Base-by-base conservation (phyloP, 2,113 vertebrate species). In the Coptodon bakossiorum region DNA sequence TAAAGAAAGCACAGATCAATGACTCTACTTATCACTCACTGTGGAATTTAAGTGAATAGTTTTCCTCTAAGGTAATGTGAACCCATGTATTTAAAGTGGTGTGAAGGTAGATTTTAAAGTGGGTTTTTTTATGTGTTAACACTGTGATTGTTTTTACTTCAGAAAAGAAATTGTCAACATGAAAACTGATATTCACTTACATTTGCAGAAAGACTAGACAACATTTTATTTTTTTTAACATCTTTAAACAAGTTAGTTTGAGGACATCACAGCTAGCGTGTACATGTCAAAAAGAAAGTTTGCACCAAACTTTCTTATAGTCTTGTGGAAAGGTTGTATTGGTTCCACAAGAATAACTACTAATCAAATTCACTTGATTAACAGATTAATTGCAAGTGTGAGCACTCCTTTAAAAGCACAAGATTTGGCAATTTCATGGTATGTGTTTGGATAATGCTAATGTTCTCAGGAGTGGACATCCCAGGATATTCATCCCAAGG, bases 331-430 rank as follows among this genome's bases (percentile, higher is more conserved):
- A 71, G 13, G 10, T 68, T 22, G 19, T 68, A 68, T 16, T 43
- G n/a, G 12, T 71, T 71, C 3, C 66, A 43, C 13, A 43, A 24
- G 38, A 71, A 40, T 27, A 43, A 24, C 43, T 19, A 29, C 71
- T 76, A 76, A 76, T 76, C 24, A 31, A 50, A 76, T 76, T 24
- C 40, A 27, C 43, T 29, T 76, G 24, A 76, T 50, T 48, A 76
- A 76, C 0, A 0, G 43, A 31, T 48, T 16, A 76, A 48, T 48
- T 0, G 24, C 24, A 50, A 50, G 24, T 2, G 43, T 48, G 43
- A 71, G 12, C 38, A 6, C 12, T 22, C 24, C 40, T 71, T 24
- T 71, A 40, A 71, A 71, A 27, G 1, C 38, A 43, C 2, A 76
- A 19, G 68, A 29, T 43, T 71, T 71, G 66, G 0, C 8, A 73